A percentile compares a stretch with the other conserved stretches of the same genome.
These are phyloP conservation scores for Drosophila insularis DNA, from an alignment of 1,140 invertebrate genomes.

Conservation along the genomic window DNA sequence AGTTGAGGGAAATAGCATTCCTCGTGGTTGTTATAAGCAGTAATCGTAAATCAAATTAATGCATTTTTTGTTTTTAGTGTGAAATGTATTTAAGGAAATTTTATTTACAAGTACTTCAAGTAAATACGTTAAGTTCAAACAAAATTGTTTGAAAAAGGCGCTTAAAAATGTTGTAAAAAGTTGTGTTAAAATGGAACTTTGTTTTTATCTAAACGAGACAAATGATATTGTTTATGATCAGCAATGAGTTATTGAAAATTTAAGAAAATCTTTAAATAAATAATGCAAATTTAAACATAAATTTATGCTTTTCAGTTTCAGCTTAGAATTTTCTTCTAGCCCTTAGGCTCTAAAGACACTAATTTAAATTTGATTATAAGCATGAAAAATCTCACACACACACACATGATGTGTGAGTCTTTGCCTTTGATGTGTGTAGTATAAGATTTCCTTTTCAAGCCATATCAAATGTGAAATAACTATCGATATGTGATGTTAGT, in stretches of 20 bases:
- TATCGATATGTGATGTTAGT: conserved; percentile 72
- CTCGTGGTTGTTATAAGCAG: conserved; percentile 29
- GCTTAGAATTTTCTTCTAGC: not conserved
- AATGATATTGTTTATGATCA: too few relatives aligned
- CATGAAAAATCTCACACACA: too few relatives aligned
- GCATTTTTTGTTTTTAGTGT: not conserved
- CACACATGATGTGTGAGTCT: not conserved
- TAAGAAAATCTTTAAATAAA: not conserved
- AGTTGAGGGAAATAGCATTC: conserved; percentile 28
- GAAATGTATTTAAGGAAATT: not conserved
- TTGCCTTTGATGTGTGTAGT: conserved; percentile 65
- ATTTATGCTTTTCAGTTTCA: not conserved
- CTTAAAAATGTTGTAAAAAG: too few relatives aligned
- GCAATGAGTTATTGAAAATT: too few relatives aligned
- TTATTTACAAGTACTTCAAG: not conserved
- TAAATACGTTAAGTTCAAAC: not conserved
- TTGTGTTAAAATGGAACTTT: too few relatives aligned
- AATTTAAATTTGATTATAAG: conserved; percentile 13
- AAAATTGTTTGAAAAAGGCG: too few relatives aligned
- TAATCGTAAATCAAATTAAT: conserved; percentile 40
- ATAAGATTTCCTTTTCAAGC: conserved; percentile 22
- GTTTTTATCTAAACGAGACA: too few relatives aligned
- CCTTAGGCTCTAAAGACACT: conserved; percentile 8
- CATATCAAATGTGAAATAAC: conserved; percentile 70
- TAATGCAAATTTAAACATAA: not conserved